Base-by-base conservation (phyloP, 1,140 invertebrate species). In the Theocolax elegans region DNA sequence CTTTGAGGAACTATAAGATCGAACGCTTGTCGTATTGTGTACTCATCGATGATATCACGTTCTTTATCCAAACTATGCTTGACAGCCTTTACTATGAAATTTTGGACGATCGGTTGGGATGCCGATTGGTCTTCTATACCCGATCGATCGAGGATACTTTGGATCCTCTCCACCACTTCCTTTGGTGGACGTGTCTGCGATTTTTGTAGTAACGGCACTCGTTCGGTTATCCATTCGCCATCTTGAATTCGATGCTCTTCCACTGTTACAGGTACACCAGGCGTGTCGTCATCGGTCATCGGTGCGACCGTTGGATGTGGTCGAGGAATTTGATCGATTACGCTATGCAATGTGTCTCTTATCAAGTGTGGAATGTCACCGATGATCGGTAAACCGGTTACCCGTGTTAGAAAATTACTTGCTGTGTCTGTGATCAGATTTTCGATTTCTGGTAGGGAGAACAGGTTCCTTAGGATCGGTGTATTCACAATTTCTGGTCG, bases 31-130 rank as follows among this genome's bases (percentile, higher is more conserved):
- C 71, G 54, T 35, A 81, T 78, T 1, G 74, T 59, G 0, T 73
- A 46, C 42, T 82, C 75, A 13, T 76, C 67, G 12, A 79, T 71
- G 8, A 65, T 4, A 2, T 58, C 63, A 51, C 17, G 2, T 70
- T 62, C 60, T 54, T 71, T 60, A 7, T 67, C 21, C 1, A 82
- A 72, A 2, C 31, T 60, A 49, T 75, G 66, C 44, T 74, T 76
- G 0, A 81, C 31, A 19, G 79, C 74, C 46, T 80, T 71, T 0
- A 83, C 70, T 2, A 84, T 80, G 12, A 83, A 75, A 38, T 79
- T 83, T 42, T 77, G 75, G 0, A 81, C 70, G 0, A 75, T 21
- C 0, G 66, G 71, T 2, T 78, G 42, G 7, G 48, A 71, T 1
- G 67, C 71, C 3, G 65, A 64, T 27, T 80, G 51, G 19, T 75